phyloP scores from a whole-genome alignment of 1,140 invertebrate species.

The Macrobrachium rosenbergii region DNA sequence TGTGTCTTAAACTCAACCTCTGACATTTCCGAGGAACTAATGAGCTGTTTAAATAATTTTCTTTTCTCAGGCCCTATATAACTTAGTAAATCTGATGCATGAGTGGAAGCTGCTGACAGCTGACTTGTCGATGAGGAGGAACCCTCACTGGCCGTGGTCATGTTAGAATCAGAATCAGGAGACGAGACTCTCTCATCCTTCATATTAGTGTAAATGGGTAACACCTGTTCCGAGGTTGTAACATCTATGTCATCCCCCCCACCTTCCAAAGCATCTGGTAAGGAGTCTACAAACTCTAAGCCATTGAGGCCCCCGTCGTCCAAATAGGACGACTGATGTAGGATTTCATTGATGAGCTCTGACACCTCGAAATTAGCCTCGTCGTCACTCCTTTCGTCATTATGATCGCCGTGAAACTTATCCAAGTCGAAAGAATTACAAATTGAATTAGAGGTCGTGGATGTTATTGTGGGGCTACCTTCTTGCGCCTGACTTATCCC shows the following conservation, averaged over 20 bases:
- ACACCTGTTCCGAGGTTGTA: not conserved
- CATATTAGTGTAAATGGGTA: slow-evolving; percentile 35
- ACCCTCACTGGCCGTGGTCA: slow-evolving; percentile 53
- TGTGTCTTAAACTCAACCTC: too few species aligned
- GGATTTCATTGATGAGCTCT: slow-evolving; percentile 54
- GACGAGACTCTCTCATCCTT: slow-evolving; percentile 41
- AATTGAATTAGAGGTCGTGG: not conserved
- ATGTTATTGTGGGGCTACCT: not conserved
- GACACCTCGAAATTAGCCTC: slow-evolving; percentile 50
- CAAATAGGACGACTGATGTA: slow-evolving; percentile 49
- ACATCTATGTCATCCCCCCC: not conserved
- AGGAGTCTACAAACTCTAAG: slow-evolving; percentile 41
- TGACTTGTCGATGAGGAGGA: slow-evolving; percentile 50
- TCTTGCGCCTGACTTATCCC: slow-evolving; percentile 28
- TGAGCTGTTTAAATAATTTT: not conserved
- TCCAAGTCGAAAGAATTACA: too few species aligned
- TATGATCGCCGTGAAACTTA: not conserved
- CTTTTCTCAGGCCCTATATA: not conserved
- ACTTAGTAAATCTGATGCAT: slow-evolving; percentile 31
- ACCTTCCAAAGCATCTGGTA: slow-evolving; percentile 11
- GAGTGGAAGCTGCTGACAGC: slow-evolving; percentile 38
- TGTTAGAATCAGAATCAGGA: slow-evolving; percentile 53
- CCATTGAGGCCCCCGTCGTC: slow-evolving; percentile 39
- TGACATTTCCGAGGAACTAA: too few species aligned
- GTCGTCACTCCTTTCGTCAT: slow-evolving; percentile 13